Evolutionary conservation across 2,113 vertebrate genomes (phyloP).

Genomic region (Suricata suricatta): DNA sequence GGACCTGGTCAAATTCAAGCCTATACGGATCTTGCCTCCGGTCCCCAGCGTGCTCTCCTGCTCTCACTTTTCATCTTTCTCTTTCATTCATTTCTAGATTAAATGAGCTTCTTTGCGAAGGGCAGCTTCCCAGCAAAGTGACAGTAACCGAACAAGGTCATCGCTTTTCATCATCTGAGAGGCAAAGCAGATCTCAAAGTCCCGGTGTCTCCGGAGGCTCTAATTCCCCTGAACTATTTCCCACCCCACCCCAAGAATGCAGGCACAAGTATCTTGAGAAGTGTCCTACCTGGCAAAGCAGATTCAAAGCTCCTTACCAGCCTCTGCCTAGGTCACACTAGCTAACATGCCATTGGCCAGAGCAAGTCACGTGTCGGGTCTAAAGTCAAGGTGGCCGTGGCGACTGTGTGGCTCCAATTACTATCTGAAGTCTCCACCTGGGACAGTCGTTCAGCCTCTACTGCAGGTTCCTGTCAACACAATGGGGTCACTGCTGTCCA

Average conservation of each 20-base stretch:
- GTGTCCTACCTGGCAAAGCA: fast-evolving
- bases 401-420: neutral
- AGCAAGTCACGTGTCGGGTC: neutral
- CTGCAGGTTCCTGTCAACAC: fast-evolving
- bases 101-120: neutral
- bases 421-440: too few relatives aligned
- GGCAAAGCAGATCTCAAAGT: neutral
- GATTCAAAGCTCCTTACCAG: neutral
- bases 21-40: fast-evolving
- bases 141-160: neutral
- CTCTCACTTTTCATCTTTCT: too few relatives aligned
- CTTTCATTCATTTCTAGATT: neutral
- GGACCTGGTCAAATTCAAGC: neutral
- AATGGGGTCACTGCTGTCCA: fast-evolving
- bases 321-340: fast-evolving
- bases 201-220: neutral
- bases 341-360: neutral
- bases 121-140: neutral
- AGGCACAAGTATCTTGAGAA: fast-evolving
- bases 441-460: neutral
- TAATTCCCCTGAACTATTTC: neutral
- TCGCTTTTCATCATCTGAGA: neutral
- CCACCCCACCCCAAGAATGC: fast-evolving
- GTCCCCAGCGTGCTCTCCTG: too few relatives aligned
- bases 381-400: neutral